Evolutionary conservation across 2,113 vertebrate genomes (phyloP), one percentile per base, ranked within the genome.

Genomic region (Ardeotis arabs): DNA sequence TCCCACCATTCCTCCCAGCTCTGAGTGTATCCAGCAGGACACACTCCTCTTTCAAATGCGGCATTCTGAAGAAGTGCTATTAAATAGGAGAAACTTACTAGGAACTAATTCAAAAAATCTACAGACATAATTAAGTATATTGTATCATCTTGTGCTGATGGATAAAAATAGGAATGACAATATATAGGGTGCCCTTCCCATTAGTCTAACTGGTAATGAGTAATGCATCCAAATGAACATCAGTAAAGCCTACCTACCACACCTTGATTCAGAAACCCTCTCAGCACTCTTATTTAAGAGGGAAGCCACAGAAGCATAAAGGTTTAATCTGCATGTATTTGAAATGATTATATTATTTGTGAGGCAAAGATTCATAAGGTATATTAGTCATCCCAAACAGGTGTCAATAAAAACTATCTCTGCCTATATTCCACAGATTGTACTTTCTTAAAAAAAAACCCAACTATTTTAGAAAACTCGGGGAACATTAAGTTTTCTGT

Each of bases 101-200:
- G 41, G 31, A 91, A 62, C 45, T 85, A 58, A 59, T 80, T 63
- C 0, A 1, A 70, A 84, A 91, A 93, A 33, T 86, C 59, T 88
- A 56, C 63, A 80, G 87, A 79, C 5, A 3, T n/a, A 56, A 77
- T 56, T 83, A n/a, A 39, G 28, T 50, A 70, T 81, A 55, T 83
- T 70, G 59, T 66, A 58, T 70, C 63, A 88, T 66, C 45, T 50
- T 80, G 82, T 66, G 52, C 79, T 59, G 50, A 69, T 44, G 68
- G 91, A 53, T 80, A 91, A 96, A 94, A 96, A 95, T 80, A 95
- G 85, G 49, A 94, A 91, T 88, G 78, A 84, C 78, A 82, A 11
- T 77, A 89, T 73, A 55, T 68, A 47, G 62, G 25, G 24, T 94
- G 77, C 39, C 55, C 37, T 49, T 87, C 69, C 74, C 73, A 94